A percentile compares a stretch with the other conserved stretches of the same genome.
phyloP scores from a whole-genome alignment of 2,888 invertebrate species.

The Muschampia plurimacula region DNA sequence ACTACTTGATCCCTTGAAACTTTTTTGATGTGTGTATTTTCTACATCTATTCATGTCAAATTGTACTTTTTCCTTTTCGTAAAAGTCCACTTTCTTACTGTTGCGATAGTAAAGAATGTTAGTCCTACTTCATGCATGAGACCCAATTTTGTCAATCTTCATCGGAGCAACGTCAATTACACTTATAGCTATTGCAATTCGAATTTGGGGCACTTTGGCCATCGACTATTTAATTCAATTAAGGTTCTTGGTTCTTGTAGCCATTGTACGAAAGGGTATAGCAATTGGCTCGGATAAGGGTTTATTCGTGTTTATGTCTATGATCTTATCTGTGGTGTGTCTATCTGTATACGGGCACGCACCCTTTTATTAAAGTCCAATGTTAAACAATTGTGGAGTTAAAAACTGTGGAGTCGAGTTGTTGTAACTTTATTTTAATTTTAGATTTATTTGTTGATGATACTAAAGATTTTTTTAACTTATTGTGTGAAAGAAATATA shows the following conservation, averaged over 20 bases:
- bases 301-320: conserved; percentile 74
- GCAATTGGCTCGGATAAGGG: conserved; percentile 62
- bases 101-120: no score
- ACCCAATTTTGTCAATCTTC: conserved; percentile 31
- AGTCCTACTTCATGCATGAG: neutral
- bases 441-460: neutral
- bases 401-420: conserved; percentile 52
- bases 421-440: neutral
- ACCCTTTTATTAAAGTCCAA: conserved; percentile 76
- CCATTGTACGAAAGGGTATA: conserved; percentile 77
- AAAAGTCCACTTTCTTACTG: no score
- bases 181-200: conserved; percentile 29
- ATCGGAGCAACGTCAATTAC: conserved; percentile 26
- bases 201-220: conserved; percentile 29
- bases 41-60: no score
- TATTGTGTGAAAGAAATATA: no score
- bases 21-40: no score
- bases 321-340: conserved; percentile 78
- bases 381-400: conserved; percentile 56
- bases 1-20: no score
- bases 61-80: no score
- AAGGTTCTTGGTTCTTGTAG: conserved; percentile 61
- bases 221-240: conserved; percentile 69
- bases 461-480: neutral
- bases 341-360: conserved; percentile 72